Conservation (phyloP, 2,888 invertebrate genomes). For the Heliconius erato region DNA sequence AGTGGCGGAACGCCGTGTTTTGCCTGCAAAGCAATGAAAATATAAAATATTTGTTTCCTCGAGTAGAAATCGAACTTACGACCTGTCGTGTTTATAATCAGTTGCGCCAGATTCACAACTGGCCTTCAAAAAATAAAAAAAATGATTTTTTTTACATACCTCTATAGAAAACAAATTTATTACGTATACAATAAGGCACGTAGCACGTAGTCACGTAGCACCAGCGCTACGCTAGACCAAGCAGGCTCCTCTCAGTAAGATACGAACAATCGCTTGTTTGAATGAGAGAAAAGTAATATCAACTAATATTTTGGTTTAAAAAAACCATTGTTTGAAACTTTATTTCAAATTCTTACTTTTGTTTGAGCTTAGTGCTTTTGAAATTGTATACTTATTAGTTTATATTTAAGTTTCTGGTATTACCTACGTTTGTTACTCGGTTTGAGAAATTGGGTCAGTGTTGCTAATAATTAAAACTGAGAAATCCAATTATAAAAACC, state of each 20-base stretch:
- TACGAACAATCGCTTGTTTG: background rate
- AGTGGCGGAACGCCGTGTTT: too few relatives aligned
- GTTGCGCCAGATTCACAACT: too few relatives aligned
- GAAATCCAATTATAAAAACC: background rate
- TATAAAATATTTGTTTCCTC: too few relatives aligned
- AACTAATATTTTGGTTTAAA: constrained; percentile 6
- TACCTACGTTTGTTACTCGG: background rate
- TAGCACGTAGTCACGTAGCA: constrained; percentile 8
- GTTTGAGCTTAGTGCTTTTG: background rate
- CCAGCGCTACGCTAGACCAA: constrained; percentile 8
- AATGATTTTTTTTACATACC: background rate
- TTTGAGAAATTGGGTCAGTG: background rate
- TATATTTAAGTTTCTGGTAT: background rate
- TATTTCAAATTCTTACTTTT: background rate
- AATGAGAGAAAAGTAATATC: background rate
- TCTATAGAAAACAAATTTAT: background rate
- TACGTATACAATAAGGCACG: background rate
- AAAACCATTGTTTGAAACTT: background rate
- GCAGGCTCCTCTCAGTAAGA: background rate
- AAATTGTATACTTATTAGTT: too few relatives aligned
- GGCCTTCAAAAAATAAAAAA: too few relatives aligned
- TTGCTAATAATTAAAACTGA: background rate
- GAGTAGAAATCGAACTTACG: too few relatives aligned
- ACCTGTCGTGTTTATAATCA: too few relatives aligned
- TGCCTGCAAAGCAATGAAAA: too few relatives aligned